phyloP scores from a whole-genome alignment of 1,140 invertebrate species.

The Trichonephila clavipes region DNA sequence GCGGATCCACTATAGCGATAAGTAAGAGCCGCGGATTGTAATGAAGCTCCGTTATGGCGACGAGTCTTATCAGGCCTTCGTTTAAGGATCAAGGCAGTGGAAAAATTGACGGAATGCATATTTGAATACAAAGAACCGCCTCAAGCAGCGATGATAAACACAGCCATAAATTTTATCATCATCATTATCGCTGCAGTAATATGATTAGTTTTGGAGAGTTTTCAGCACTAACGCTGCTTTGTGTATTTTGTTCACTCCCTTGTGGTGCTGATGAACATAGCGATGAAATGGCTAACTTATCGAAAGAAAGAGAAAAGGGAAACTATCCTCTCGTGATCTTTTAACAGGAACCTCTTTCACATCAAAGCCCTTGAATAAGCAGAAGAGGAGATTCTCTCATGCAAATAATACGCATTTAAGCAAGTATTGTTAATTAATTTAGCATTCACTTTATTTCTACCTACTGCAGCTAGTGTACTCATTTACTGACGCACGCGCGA shows the following conservation, averaged over 20 bases:
- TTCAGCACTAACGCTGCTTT: slow-evolving; percentile 74
- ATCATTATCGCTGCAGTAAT: slow-evolving; percentile 73
- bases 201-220: slow-evolving; percentile 72
- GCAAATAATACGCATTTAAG: slow-evolving; percentile 73
- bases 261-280: slow-evolving; percentile 62
- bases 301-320: slow-evolving; percentile 49
- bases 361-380: slow-evolving; percentile 21
- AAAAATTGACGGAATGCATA: slow-evolving; percentile 76
- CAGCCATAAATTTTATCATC: slow-evolving; percentile 75
- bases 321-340: slow-evolving; percentile 51
- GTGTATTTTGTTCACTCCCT: slow-evolving; percentile 64
- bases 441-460: slow-evolving; percentile 38
- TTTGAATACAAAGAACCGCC: slow-evolving; percentile 74
- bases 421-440: slow-evolving; percentile 72
- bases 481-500: background rate
- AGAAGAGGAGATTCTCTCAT: slow-evolving; percentile 35
- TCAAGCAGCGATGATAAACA: slow-evolving; percentile 74
- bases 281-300: slow-evolving; percentile 68
- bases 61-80: slow-evolving; percentile 61
- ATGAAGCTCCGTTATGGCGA: slow-evolving; percentile 59
- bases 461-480: slow-evolving; percentile 24
- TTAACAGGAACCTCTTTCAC: slow-evolving; percentile 28
- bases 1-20: slow-evolving; percentile 36
- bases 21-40: slow-evolving; percentile 58
- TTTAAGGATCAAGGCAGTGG: slow-evolving; percentile 67